phyloP scores from a whole-genome alignment of 1,140 invertebrate species.

The Drosophila mojavensis region DNA sequence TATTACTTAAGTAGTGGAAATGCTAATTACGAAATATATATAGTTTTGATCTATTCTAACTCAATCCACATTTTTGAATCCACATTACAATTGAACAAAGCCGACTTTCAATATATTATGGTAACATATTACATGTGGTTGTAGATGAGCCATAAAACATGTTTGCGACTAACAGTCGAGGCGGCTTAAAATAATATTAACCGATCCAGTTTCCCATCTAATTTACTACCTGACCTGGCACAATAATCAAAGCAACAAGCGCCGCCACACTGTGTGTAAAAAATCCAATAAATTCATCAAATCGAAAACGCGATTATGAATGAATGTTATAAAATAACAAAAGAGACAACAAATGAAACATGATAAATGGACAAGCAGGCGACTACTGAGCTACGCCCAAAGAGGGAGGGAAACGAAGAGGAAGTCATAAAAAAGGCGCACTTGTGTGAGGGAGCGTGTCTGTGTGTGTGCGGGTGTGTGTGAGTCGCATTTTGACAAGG shows the following conservation, averaged over 20 bases:
- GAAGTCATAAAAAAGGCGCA: slow-evolving; percentile 34
- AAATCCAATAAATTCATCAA: slow-evolving; percentile 63
- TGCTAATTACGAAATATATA: too few relatives aligned
- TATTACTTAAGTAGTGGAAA: too few relatives aligned
- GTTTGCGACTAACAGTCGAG: not conserved
- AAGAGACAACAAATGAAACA: slow-evolving; percentile 75
- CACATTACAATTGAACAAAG: too few relatives aligned
- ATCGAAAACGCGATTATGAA: slow-evolving; percentile 72
- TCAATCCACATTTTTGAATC: too few relatives aligned
- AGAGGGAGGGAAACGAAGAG: not conserved
- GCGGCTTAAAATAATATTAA: not conserved
- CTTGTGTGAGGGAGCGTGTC: too few relatives aligned
- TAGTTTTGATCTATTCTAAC: too few relatives aligned
- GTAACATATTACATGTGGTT: not conserved
- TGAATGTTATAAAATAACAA: slow-evolving; percentile 78
- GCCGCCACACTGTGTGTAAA: not conserved
- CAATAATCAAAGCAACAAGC: slow-evolving; percentile 49
- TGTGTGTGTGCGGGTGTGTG: slow-evolving; percentile 3
- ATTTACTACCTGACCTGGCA: slow-evolving; percentile 77
- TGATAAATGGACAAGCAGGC: slow-evolving; percentile 67
- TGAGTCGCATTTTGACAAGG: slow-evolving; percentile 48
- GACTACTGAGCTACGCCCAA: slow-evolving; percentile 47
- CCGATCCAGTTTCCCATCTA: slow-evolving; percentile 37
- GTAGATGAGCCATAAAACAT: slow-evolving; percentile 12
- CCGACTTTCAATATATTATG: slow-evolving; percentile 6